phyloP scores from a whole-genome alignment of 2,113 vertebrate species.

The Ophiodon elongatus region DNA sequence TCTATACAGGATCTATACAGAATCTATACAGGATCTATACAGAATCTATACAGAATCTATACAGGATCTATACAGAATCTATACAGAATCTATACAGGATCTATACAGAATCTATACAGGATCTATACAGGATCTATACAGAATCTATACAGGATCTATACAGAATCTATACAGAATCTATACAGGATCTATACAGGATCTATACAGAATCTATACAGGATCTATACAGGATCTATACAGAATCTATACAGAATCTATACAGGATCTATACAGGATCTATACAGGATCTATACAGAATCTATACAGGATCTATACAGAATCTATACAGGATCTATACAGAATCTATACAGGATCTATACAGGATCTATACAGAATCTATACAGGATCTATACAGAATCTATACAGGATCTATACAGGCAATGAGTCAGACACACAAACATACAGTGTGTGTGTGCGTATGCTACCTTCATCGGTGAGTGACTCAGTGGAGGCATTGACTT shows the following conservation, averaged over 20 bases:
- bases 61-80: neutral
- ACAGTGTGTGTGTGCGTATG: conserved; percentile 5
- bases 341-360: neutral
- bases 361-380: neutral
- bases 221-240: neutral
- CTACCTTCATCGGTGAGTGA: conserved; percentile 94
- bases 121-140: neutral
- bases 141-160: neutral
- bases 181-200: neutral
- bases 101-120: no score
- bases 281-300: neutral
- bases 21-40: neutral
- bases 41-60: no score
- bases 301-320: neutral
- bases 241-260: no score
- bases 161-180: no score
- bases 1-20: neutral
- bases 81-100: neutral
- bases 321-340: neutral
- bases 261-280: neutral
- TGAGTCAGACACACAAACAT: neutral
- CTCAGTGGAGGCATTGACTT: conserved; percentile 92
- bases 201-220: no score
- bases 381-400: no score
- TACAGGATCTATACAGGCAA: neutral